Base-by-base conservation (phyloP, 1,140 invertebrate genomes). In the Tetragonula clypearis region DNA sequence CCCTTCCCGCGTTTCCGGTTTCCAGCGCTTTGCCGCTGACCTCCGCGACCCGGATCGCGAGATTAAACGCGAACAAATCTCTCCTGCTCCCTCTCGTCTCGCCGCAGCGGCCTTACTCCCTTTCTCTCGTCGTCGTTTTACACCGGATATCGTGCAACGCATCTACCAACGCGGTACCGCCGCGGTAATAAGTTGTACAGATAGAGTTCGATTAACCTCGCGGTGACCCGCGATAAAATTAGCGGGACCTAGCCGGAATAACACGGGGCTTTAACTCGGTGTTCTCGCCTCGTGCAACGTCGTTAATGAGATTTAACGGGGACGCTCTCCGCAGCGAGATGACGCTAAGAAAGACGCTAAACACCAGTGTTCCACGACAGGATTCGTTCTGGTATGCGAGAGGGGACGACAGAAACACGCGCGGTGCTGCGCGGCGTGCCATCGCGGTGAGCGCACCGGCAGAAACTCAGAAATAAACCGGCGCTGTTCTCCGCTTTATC, bases 401-500 rank as follows among this genome's bases (percentile, higher is more conserved):
- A 79, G 41, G 41, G 41, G 26, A 86, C 83, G 49, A 49, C 4
- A 5, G 19, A 74, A 84, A 88, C 82, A 74, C 71, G 78, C 71
- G 76, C 41, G 41, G 55, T 82, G 73, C 86, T 80, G 78, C 71
- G 76, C 41, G 41, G 55, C 86, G 73, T 89, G 85, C 88, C 85
- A 77, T 85, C 56, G 66, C 66, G 62, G 85, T 73, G 87, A 89
- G 87, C 76, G 68, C 69, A 74, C 83, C 84, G 69, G 66, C 41
- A 58, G 79, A 86, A 86, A 88, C 87, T 86, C 88, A 90, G 78
- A 90, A 89, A 90, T 90, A 89, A 84, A 89, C 85, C 66, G 41
- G 21, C 66, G 77, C 41, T 71, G 30, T 35, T 49, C 41, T 8
- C 41, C 23, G 60, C 60, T 62, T 62, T 62, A 62, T 62, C 60